Evolutionary conservation across 2,888 invertebrate genomes (phyloP), one percentile per base, ranked within the genome.

Genomic region (Drosophila infuscata): DNA sequence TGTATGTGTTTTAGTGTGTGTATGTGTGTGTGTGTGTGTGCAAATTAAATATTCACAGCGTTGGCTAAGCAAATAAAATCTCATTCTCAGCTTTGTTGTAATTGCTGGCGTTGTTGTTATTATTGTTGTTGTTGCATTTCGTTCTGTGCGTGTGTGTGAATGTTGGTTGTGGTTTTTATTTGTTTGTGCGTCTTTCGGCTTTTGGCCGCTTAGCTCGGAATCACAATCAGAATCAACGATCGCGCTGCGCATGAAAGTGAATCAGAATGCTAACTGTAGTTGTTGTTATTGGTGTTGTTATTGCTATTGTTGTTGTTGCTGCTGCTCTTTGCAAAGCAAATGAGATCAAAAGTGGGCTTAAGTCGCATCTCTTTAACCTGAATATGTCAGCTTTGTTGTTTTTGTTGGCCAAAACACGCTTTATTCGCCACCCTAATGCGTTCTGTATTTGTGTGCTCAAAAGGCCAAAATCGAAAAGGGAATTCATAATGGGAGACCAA

Each of bases 41-140:
- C 88, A 89, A 88, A 88, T 87, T 89, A 88, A 87, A 88, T 83
- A 88, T 87, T 89, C 88, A 87, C 85, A 89, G 83, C 80, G 83
- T 80, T 85, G 87, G 82, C 62, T 86, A 84, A 87, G 87, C 82
- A 87, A 86, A 88, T 84, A 86, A 87, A 88, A 88, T 84, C 86
- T 87, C 71, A 75, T 73, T 83, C 72, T 76, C 73, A 82, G 83
- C 76, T 82, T 76, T 75, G 72, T 70, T 72, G 68, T 81, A 73
- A 59, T 69, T 79, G 70, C 75, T 70, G 73, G 73, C 70, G 66
- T 73, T 70, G 59, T 56, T 73, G 76, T 76, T 78, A 78, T 3
- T 25, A 25, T 77, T 74, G 60, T 67, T 79, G 71, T 81, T 76
- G 79, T 76, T 79, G 78, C 78, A 79, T 79, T 79, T 79, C 79